Evolutionary conservation across 2,888 invertebrate species (phyloP).

Genomic region (Adelphocoris suturalis): DNA sequence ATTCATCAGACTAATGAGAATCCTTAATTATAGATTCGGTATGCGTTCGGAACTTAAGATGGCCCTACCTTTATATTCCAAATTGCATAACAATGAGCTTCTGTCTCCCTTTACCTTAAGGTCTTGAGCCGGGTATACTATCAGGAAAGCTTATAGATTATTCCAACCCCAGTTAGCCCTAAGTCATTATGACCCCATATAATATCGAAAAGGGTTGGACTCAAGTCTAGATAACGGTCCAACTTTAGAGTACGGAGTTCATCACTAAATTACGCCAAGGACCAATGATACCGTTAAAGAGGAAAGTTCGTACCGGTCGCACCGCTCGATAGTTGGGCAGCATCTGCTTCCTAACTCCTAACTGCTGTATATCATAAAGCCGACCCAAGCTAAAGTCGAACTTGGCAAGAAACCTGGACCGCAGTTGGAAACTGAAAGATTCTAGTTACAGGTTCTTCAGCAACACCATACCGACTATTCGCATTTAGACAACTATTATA

Average conservation of each 20-base stretch:
- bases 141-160: neutral
- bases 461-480: no score
- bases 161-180: slow-evolving; percentile 13
- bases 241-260: slow-evolving; percentile 11
- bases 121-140: neutral
- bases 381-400: neutral
- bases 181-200: slow-evolving; percentile 19
- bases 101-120: no score
- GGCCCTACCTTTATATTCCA: no score
- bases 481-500: no score
- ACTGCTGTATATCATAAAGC: slow-evolving; percentile 8
- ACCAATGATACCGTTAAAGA: slow-evolving; percentile 22
- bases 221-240: slow-evolving; percentile 3
- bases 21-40: no score
- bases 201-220: slow-evolving; percentile 23
- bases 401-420: slow-evolving; percentile 7
- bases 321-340: slow-evolving; percentile 8
- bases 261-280: slow-evolving; percentile 16
- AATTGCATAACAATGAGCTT: no score
- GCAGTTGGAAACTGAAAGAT: neutral
- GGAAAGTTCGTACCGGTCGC: neutral
- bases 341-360: slow-evolving; percentile 23
- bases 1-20: no score
- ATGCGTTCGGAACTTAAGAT: no score
- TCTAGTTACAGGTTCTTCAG: neutral